Evolutionary conservation across 2,113 vertebrate species (phyloP), one percentile per base, ranked within the genome.

Genomic region (Menura novaehollandiae): DNA sequence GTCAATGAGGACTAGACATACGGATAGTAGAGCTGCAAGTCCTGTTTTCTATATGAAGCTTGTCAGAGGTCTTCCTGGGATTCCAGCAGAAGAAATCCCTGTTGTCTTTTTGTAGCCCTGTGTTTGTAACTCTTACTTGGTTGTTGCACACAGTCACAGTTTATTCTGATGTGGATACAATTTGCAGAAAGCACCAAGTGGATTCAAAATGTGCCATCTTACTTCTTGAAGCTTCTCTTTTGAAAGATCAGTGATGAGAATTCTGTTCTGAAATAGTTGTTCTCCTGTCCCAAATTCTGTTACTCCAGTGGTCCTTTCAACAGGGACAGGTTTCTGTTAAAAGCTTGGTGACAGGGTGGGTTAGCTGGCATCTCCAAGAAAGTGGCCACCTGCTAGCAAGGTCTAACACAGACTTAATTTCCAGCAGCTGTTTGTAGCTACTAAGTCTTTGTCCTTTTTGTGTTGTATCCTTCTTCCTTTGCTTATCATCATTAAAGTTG

Each of bases 401-500:
- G 17, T 53, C 77, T 71, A 60, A 44, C 56, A 64, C 53, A 84
- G 30, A 12, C 28, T 27, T 64, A 18, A 73, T 68, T 81, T 79
- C 20, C 46, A 74, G 33, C 15, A 76, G 52, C n/a, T 43, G 15
- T 24, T 39, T 28, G 23, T 47, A 68, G 33, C 30, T 88, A 18
- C 8, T 43, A 75, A 43, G 35, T 76, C 37, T 27, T 86, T 47
- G 30, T 56, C 12, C 47, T 84, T 68, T 79, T 17, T 67, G 17
- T 30, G 5, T 80, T 27, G 28, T 68, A 20, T 13, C 7, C 13
- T 55, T 24, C 43, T 67, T 84, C 15, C 22, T 53, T 72, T 93
- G 17, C 23, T 72, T 63, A 15, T 16, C 3, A 26, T 52, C 16
- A 41, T 83, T 72, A 26, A 68, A 68, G 11, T 62, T 0, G 0